Percentiles rank a stretch among this genome's conserved stretches.
Evolutionary conservation across 2,113 vertebrate species (phyloP).

Genomic region (Polyodon spathula): DNA sequence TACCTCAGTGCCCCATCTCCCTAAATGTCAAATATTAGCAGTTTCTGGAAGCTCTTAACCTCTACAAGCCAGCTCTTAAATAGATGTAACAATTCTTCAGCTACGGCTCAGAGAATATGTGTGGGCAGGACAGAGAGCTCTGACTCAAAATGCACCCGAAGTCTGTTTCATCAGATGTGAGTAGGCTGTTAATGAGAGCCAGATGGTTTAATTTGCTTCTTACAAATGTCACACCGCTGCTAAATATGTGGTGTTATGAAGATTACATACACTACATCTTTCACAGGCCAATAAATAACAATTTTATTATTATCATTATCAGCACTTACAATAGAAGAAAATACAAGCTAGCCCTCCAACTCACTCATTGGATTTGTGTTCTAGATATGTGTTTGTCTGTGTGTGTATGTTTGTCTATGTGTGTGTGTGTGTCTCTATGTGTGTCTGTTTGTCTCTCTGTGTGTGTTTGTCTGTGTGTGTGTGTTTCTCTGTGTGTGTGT

Average conservation of each 20-base stretch:
- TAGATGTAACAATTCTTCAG: conserved; percentile 35
- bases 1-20: conserved; percentile 23
- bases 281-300: conserved; percentile 6
- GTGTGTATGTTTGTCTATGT: conserved; percentile 20
- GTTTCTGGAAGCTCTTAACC: conserved; percentile 40
- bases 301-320: background rate
- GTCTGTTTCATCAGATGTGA: conserved; percentile 65
- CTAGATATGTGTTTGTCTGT: conserved; percentile 2
- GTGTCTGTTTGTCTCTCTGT: no score
- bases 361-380: background rate
- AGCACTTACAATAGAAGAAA: no score
- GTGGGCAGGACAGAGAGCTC: conserved; percentile 36
- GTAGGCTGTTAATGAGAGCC: conserved; percentile 54
- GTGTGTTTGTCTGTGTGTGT: conserved; percentile 8
- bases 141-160: conserved; percentile 64
- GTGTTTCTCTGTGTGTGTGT: conserved; percentile 9
- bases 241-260: conserved; percentile 37
- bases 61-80: conserved; percentile 21
- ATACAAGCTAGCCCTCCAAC: background rate
- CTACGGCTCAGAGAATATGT: conserved; percentile 55
- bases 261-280: conserved; percentile 44
- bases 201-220: conserved; percentile 60
- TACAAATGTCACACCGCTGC: conserved; percentile 69
- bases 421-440: conserved; percentile 17
- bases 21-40: conserved; percentile 63